A percentile compares a stretch with the other conserved stretches of the same genome.
These are phyloP conservation scores for Polypterus bichir DNA, from an alignment of 2,113 vertebrate genomes.

Conservation along the genomic window DNA sequence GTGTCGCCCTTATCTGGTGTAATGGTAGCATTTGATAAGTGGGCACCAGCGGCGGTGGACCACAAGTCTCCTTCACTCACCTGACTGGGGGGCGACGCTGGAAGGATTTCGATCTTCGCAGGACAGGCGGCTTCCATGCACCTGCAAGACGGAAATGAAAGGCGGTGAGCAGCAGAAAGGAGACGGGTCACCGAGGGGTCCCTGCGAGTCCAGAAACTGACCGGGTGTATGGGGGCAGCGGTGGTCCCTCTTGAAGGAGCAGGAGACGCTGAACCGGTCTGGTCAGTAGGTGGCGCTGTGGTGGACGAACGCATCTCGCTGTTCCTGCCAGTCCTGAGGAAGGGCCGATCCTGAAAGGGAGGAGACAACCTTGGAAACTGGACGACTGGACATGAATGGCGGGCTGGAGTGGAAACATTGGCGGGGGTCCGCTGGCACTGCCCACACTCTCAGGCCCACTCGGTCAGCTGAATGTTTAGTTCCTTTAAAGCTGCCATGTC, in stretches of 20 bases:
- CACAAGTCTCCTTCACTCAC: slow-evolving; percentile 34
- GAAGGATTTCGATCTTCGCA: slow-evolving; percentile 61
- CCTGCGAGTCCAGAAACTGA: slow-evolving; percentile 17
- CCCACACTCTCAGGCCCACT: too few species aligned
- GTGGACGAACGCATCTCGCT: slow-evolving; percentile 9
- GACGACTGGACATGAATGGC: too few species aligned
- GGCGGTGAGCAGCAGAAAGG: too few species aligned
- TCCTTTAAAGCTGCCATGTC: too few species aligned
- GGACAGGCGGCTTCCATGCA: slow-evolving; percentile 52
- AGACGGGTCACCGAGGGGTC: too few species aligned
- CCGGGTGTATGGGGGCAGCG: slow-evolving; percentile 15
- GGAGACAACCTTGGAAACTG: too few species aligned
- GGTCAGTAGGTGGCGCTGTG: neutral
- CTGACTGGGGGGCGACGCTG: slow-evolving; percentile 49
- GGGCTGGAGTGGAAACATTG: too few species aligned
- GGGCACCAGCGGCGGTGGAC: neutral
- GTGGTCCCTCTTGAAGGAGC: neutral
- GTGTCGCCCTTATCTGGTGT: neutral
- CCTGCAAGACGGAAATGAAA: slow-evolving; percentile 32
- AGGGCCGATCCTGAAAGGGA: slow-evolving; percentile 32
- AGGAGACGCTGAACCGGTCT: neutral
- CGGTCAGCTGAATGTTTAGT: too few species aligned
- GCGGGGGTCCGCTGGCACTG: too few species aligned
- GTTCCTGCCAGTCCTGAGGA: slow-evolving; percentile 41
- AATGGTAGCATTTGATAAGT: neutral